phyloP scores from a whole-genome alignment of 2,888 invertebrate species.

The Apamea crenata region DNA sequence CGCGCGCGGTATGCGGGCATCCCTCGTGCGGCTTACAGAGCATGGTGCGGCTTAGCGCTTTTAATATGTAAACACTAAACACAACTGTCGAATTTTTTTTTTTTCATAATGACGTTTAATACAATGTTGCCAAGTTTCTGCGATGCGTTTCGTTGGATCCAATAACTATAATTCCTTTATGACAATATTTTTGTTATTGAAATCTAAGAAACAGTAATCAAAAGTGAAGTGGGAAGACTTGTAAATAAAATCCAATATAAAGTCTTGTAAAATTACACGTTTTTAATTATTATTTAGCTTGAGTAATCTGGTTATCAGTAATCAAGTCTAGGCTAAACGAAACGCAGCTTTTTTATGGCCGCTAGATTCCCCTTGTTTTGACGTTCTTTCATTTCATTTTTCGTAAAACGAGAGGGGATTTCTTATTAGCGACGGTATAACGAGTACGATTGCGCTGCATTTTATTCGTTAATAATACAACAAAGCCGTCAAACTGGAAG shows the following conservation, averaged over 20 bases:
- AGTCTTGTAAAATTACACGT: rapidly evolving
- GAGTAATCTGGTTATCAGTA: not conserved
- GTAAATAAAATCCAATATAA: rapidly evolving
- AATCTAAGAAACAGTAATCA: not conserved
- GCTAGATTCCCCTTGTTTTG: slow-evolving; percentile 86
- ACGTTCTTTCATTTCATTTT: slow-evolving; percentile 83
- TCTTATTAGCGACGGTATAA: slow-evolving; percentile 73
- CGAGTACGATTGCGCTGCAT: slow-evolving; percentile 74
- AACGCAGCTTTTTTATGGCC: slow-evolving; percentile 83
- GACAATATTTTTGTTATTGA: not conserved
- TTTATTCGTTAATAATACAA: slow-evolving; percentile 71
- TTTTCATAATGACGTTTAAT: slow-evolving; percentile 14
- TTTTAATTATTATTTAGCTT: not conserved
- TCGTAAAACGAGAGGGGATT: slow-evolving; percentile 81
- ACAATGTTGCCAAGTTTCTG: slow-evolving; percentile 25
- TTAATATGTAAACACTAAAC: not conserved
- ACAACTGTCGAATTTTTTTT: slow-evolving; percentile 1
- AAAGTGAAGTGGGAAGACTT: not conserved
- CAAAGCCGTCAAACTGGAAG: slow-evolving; percentile 86
- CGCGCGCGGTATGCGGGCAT: no score
- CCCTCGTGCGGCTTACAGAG: no score
- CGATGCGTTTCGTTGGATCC: slow-evolving; percentile 25
- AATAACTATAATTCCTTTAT: rapidly evolving
- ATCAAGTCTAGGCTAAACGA: slow-evolving; percentile 69
- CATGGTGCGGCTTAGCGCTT: no score